These are phyloP conservation scores for Sarcophaga caerulescens DNA, from an alignment of 2,888 invertebrate genomes.

Conservation along the genomic window DNA sequence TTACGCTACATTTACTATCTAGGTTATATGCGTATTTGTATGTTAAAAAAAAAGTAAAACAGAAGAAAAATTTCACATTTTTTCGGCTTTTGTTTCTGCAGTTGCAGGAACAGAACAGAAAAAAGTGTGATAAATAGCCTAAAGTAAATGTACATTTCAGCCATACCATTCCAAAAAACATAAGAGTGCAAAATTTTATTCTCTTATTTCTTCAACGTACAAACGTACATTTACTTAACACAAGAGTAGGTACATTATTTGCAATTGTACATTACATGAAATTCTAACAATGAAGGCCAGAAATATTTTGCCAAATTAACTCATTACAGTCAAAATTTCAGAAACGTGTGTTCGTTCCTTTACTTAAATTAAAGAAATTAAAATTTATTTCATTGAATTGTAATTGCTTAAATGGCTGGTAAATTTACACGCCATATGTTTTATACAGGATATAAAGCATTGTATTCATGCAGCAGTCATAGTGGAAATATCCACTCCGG, in stretches of 20 bases:
- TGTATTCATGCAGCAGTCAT: background rate
- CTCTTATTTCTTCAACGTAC: too few species aligned
- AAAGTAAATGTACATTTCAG: slow-evolving; percentile 62
- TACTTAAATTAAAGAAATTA: slow-evolving; percentile 1
- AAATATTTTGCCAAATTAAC: too few species aligned
- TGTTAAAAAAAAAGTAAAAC: background rate
- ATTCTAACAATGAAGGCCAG: slow-evolving; percentile 3
- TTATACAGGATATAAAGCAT: slow-evolving; percentile 20
- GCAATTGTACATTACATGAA: slow-evolving; percentile 29
- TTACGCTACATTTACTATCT: slow-evolving; percentile 66
- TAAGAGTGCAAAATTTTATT: background rate
- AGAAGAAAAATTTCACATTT: slow-evolving; percentile 11
- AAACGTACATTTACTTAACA: too few species aligned
- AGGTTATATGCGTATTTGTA: slow-evolving; percentile 64
- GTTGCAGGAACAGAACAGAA: slow-evolving; percentile 14
- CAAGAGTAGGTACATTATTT: slow-evolving; percentile 6
- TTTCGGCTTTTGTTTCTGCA: slow-evolving; percentile 54
- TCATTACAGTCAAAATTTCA: too few species aligned
- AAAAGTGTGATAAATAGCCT: slow-evolving; percentile 68
- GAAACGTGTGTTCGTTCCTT: background rate
- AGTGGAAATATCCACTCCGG: too few species aligned
- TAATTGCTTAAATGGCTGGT: slow-evolving; percentile 52
- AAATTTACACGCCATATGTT: slow-evolving; percentile 53
- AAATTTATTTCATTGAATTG: slow-evolving; percentile 36
- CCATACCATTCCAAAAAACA: background rate